Percentiles rank a stretch among this genome's conserved stretches.
phyloP scores from a whole-genome alignment of 2,888 invertebrate species.

The Nematopogon swammerdamellus region DNA sequence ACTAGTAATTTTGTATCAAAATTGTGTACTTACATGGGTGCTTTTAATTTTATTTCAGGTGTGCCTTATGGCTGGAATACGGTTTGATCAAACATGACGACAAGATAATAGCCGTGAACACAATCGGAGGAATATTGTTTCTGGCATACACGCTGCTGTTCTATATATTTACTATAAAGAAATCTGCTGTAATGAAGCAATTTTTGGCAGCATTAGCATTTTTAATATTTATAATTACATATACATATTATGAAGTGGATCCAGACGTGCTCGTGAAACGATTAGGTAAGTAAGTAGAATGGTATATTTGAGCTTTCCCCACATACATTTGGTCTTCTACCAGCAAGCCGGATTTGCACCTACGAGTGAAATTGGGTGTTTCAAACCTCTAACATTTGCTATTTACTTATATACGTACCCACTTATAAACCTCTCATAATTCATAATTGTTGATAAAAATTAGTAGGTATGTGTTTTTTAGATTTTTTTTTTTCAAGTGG shows the following conservation, averaged over 20 bases:
- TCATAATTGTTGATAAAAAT: too few relatives aligned
- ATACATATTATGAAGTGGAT: conserved; percentile 55
- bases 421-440: too few relatives aligned
- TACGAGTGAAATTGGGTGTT: too few relatives aligned
- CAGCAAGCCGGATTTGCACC: too few relatives aligned
- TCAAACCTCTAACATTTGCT: too few relatives aligned
- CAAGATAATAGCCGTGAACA: conserved; percentile 72
- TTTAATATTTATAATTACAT: conserved; percentile 54
- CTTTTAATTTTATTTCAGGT: conserved; percentile 46
- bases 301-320: too few relatives aligned
- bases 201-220: conserved; percentile 49
- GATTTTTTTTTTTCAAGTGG: too few relatives aligned
- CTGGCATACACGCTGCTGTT: conserved; percentile 67
- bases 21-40: too few relatives aligned
- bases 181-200: conserved; percentile 62
- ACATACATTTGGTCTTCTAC: too few relatives aligned
- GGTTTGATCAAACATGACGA: conserved; percentile 70
- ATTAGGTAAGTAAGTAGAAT: conserved; percentile 56
- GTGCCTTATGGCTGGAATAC: conserved; percentile 78
- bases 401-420: too few relatives aligned
- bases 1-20: too few relatives aligned
- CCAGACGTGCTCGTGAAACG: conserved; percentile 47
- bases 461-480: too few relatives aligned
- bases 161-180: conserved; percentile 70
- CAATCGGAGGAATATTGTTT: conserved; percentile 70